Percentiles rank a stretch among this genome's conserved stretches.
These are phyloP conservation scores for Nowickia ferox DNA, from an alignment of 2,888 invertebrate species.

Conservation along the genomic window DNA sequence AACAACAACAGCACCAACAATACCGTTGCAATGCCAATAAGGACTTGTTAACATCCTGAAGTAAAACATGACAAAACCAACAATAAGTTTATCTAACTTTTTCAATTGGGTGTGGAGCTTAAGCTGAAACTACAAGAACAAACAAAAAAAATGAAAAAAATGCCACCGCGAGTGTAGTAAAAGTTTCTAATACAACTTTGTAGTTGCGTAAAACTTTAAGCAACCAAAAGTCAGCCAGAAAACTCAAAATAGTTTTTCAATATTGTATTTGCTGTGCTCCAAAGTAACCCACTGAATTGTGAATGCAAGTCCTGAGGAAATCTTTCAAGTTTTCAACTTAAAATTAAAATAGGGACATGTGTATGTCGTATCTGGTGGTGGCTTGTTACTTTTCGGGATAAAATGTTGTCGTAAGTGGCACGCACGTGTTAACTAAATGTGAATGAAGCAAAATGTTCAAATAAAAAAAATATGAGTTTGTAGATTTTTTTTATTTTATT, in stretches of 20 bases:
- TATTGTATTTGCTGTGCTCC: background rate
- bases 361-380: background rate
- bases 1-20: slow-evolving; percentile 6
- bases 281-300: slow-evolving; percentile 5
- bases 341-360: slow-evolving; percentile 4
- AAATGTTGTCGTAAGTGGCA: slow-evolving; percentile 8
- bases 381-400: background rate
- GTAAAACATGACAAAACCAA: slow-evolving; percentile 27
- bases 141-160: background rate
- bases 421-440: slow-evolving; percentile 22
- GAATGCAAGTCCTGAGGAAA: slow-evolving; percentile 29
- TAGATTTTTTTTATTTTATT: background rate
- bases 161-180: background rate
- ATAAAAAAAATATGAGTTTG: background rate
- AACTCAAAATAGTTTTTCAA: slow-evolving; percentile 10
- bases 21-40: too few species aligned
- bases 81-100: slow-evolving; percentile 29
- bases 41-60: slow-evolving; percentile 14
- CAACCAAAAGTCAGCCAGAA: slow-evolving; percentile 10
- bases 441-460: background rate
- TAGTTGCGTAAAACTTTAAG: slow-evolving; percentile 29
- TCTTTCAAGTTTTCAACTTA: slow-evolving; percentile 22
- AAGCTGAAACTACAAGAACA: background rate
- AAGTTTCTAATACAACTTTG: slow-evolving; percentile 6
- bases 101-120: slow-evolving; percentile 16